A percentile compares a stretch with the other conserved stretches of the same genome.
These are phyloP conservation scores for Mycogona germanica DNA, from an alignment of 2,888 invertebrate genomes.

Conservation along the genomic window DNA sequence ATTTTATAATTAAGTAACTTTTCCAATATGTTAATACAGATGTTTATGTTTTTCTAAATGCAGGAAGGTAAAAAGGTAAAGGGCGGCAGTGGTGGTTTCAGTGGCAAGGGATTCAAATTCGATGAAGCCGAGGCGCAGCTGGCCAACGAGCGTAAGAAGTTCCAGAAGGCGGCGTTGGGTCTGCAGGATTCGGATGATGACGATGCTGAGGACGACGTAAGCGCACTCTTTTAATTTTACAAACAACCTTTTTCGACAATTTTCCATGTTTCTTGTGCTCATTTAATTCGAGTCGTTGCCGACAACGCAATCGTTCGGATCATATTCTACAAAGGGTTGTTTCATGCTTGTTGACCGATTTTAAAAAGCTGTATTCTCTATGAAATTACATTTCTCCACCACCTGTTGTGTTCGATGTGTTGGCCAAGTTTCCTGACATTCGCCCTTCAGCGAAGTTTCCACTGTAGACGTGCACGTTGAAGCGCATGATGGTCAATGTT, in stretches of 20 bases:
- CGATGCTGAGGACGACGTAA: constrained; percentile 79
- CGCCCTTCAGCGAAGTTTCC: no score
- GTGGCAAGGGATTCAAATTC: constrained; percentile 95
- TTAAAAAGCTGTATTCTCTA: no score
- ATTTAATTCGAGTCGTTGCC: no score
- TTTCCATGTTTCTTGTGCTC: no score
- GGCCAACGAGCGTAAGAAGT: constrained; percentile 88
- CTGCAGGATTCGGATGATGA: constrained; percentile 92
- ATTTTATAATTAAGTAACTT: neutral
- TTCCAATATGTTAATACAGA: neutral
- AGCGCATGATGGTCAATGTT: no score
- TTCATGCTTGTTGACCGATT: no score
- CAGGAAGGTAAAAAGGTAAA: constrained; percentile 68
- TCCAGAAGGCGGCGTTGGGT: constrained; percentile 87
- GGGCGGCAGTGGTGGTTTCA: constrained; percentile 76
- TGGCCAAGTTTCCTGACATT: no score
- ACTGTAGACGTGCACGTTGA: no score
- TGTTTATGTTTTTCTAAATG: neutral
- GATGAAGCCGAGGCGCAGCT: constrained; percentile 96
- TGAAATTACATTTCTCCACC: no score
- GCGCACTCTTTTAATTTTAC: constrained; percentile 18
- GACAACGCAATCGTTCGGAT: no score
- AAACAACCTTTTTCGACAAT: neutral
- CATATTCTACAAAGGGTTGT: no score
- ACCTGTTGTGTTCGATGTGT: no score